Evolutionary conservation across 2,113 vertebrate genomes (phyloP), one percentile per base, ranked within the genome.

Genomic region (Cephalopholis sonnerati): DNA sequence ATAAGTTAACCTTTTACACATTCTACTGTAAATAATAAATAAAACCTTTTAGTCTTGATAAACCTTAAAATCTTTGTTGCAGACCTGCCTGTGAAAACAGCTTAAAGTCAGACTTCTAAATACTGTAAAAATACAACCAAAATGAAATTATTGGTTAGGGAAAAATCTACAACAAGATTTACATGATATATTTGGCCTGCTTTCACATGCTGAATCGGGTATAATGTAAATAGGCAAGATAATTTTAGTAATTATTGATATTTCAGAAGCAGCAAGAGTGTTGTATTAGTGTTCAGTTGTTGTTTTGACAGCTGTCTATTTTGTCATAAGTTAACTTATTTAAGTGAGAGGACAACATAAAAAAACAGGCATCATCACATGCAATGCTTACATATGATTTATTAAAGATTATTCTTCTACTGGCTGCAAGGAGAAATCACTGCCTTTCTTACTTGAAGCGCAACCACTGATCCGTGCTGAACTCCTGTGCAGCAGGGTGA

Each of bases 401-500:
- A 41, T 58, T 44, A 53, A 76, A 74, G 46, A 15, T 70, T 71
- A 17, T 55, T 75, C 27, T 24, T 77, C 48, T 25, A 1, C 44
- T 32, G 29, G 55, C 77, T 67, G 54, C 32, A 61, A 50, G 73
- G 9, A 62, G 13, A 74, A 88, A 79, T 69, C 66, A 5, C 68
- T 5, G 78, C 53, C 18, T 65, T 24, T 39, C 27, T 20, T 10
- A n/a, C 48, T 46, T 77, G 20, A 29, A 83, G 73, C 72, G 57
- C 0, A 8, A 12, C 44, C 64, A 67, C 62, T 70, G 46, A 78
- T 84, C 73, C 36, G 11, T 44, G 62, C 53, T 65, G 68, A 74
- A 71, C 18, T 36, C 54, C 77, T 10, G 25, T 79, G 65, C 84
- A 77, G 84, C 77, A 84, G 83, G 61, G 65, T 77, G 68, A 75